Evolutionary conservation across 2,113 vertebrate genomes (phyloP), one percentile per base, ranked within the genome.

Genomic region (Vidua chalybeata): DNA sequence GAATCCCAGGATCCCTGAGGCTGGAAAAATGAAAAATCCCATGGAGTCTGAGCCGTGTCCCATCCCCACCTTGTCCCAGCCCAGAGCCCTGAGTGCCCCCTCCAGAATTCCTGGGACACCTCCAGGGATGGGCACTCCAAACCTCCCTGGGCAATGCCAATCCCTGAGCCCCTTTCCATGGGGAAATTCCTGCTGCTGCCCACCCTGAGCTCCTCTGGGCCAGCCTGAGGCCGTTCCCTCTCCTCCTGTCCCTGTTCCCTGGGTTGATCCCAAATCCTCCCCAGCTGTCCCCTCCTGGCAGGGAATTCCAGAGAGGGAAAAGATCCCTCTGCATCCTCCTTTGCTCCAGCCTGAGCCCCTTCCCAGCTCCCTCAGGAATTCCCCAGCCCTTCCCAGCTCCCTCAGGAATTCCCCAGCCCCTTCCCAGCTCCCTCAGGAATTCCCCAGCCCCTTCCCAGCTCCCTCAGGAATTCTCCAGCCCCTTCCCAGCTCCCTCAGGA

Each of bases 1-100:
- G n/a, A 49, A 82, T 14, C 22, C 61, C 62, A 6, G 61, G 9
- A 54, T 45, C 11, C 3, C 27, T 48, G n/a, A 16, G 33, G 21
- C 0, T 56, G 51, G 27, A 26, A 56, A 67, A 48, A 35, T 35
- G 35, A 35, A 35, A 35, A 35, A 35, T 35, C 13, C 3, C n/a
- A 13, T 2, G 0, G 13, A 56, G 10, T 13, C 33, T 39, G 1
- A 11, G 18, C 37, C 45, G 48, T 64, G 37, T 24, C 37, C 2
- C 0, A 22, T 41, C 0, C 37, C 35, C 46, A 21, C 37, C 59
- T 2, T 52, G 31, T 63, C 24, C 48, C 48, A 49, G 48, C 61
- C 46, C 61, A 45, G 58, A 62, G 46, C 59, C 0, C 75, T 22
- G 1, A 49, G 76, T 55, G 62, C 39, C 49, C 45, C 7, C 7